Evolutionary conservation across 2,797 vertebrate species (phyloP), one percentile per base, ranked within the genome.

Genomic region (Parauchenoglanis ngamensis): DNA sequence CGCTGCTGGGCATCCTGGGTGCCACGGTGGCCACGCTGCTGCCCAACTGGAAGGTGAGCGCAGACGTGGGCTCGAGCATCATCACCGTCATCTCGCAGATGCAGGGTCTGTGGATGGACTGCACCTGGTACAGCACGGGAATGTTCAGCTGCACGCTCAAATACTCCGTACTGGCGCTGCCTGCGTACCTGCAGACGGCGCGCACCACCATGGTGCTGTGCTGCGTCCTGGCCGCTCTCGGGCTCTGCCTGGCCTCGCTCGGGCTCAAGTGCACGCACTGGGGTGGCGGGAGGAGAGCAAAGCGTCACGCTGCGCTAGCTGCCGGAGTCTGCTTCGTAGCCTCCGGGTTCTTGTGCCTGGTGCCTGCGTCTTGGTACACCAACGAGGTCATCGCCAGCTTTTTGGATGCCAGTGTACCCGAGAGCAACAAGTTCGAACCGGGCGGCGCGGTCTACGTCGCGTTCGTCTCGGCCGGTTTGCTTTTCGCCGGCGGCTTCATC

Each of bases 31-130:
- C 96, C 87, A 97, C 96, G 0, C 68, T 97, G 91, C 90, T 97
- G 89, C 97, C 97, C 56, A 96, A 94, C 93, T 97, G 97, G 97
- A 96, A 96, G 92, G 96, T 97, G 89, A 96, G 92, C 0, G 93
- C 95, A 56, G 95, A 96, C 0, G 73, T 89, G 17, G 96, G 96
- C 88, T 93, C 96, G 77, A 96, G 92, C 85, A 96, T 97, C 91
- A 93, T 97, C 90, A 96, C 95, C 0, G 94, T 96, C 84, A 94
- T 95, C 13, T 94, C 93, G 0, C 96, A 96, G 92, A 95, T 95
- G 93, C 96, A 96, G 77, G 97, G 97, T 84, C 94, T 97, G 40
- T 97, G 97, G 97, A 96, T 97, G 96, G 96, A 97, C 93, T 97
- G 97, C 93, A 96, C 96, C 0, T 97, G 96, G 96, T 95, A 96